Evolutionary conservation across 2,797 vertebrate genomes (phyloP), one percentile per base, ranked within the genome.

Genomic region (Xenops minutus): DNA sequence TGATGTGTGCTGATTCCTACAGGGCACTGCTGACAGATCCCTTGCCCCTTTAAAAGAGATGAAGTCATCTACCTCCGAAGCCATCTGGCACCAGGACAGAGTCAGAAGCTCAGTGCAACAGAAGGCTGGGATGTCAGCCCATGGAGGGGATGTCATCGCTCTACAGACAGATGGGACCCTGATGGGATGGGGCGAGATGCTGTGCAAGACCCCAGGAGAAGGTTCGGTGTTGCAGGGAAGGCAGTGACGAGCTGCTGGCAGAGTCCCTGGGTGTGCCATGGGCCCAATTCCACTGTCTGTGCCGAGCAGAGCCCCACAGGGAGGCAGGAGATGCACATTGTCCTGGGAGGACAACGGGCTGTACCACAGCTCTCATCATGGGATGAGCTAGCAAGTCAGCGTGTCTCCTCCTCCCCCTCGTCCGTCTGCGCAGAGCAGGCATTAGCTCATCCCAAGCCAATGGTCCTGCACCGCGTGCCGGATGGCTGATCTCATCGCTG

Each of bases 81-180:
- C 97, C 97, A 98, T 97, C 95, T 98, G 98, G 97, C 95, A 93
- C 64, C 44, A 54, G 26, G 76, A 94, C 89, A 88, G 82, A 93
- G 89, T 93, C 88, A 95, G 95, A 83, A 97, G 97, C 96, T 93
- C 91, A 85, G 73, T 5, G 51, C 93, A 97, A 93, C 98, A 98
- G 98, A 98, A 98, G 98, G 98, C 85, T 84, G 98, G 97, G 97
- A 96, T 73, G 85, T 79, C 97, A 96, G 97, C 97, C 62, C 36
- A 8, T 91, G 73, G 84, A 97, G 90, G 91, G 88, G 80, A 97
- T 96, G 96, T 96, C 98, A 97, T 97, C 24, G 17, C 95, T 85
- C 75, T 19, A 54, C 80, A 88, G 96, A 97, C 98, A 98, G 98
- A 98, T 89, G 98, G 98, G 95, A 90, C 93, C 62, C 43, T 91